Conservation (phyloP, 1,140 invertebrate genomes). For the Procambarus virginalis region DNA sequence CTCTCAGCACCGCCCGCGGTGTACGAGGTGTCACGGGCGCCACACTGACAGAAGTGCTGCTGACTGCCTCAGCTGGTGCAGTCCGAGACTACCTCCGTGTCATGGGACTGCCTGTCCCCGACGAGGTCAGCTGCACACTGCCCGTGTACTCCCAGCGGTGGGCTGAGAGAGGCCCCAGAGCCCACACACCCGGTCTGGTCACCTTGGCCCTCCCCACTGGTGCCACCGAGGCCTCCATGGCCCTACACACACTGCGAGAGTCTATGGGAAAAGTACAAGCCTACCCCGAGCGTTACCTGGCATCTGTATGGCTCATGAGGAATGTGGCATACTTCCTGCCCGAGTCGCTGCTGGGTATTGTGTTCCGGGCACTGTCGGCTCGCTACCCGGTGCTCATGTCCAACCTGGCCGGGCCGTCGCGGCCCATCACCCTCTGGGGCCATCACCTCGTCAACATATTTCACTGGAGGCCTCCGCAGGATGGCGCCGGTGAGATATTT, state of each 20-base stretch:
- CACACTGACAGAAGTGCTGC: slow-evolving; percentile 54
- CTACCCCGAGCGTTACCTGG: slow-evolving; percentile 67
- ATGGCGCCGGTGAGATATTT: slow-evolving; percentile 46
- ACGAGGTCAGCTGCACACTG: slow-evolving; percentile 58
- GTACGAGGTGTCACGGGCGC: slow-evolving; percentile 63
- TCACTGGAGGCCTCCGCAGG: slow-evolving; percentile 55
- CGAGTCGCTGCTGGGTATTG: slow-evolving; percentile 23
- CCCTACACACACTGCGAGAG: slow-evolving; percentile 30
- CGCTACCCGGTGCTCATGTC: slow-evolving; percentile 58
- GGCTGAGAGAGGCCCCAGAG: neutral
- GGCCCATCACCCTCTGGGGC: slow-evolving; percentile 41
- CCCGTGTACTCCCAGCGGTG: slow-evolving; percentile 49
- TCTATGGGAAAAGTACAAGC: slow-evolving; percentile 43
- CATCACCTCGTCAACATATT: slow-evolving; percentile 54
- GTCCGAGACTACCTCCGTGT: slow-evolving; percentile 58
- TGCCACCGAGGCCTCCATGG: slow-evolving; percentile 39
- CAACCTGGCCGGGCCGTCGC: slow-evolving; percentile 52
- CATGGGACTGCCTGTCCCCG: slow-evolving; percentile 52
- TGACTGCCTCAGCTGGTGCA: slow-evolving; percentile 59
- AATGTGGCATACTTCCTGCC: slow-evolving; percentile 58
- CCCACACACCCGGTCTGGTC: slow-evolving; percentile 42
- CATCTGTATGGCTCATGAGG: slow-evolving; percentile 63
- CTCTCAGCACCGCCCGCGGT: slow-evolving; percentile 49
- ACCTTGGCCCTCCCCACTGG: slow-evolving; percentile 64
- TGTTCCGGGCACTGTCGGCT: slow-evolving; percentile 43